Conservation (phyloP, 2,797 vertebrate genomes). For the Fratercula arctica region DNA sequence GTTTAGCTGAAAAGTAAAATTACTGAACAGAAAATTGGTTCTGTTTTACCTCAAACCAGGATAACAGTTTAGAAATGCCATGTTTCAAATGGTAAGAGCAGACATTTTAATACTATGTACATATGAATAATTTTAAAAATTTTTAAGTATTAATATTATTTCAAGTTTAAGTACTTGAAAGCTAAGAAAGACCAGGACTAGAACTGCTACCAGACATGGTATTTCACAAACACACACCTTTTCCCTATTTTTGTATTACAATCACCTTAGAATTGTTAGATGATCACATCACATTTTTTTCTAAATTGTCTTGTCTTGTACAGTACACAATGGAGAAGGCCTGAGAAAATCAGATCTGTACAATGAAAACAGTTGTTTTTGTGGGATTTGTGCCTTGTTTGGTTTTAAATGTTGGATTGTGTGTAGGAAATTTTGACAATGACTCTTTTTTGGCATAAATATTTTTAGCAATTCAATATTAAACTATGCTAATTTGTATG, state of each 20-base stretch:
- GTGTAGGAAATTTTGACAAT: constrained; percentile 47
- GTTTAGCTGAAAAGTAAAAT: background rate
- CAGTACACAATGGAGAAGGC: background rate
- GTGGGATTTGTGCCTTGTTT: constrained; percentile 22
- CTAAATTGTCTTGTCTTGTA: background rate
- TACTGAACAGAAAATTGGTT: background rate
- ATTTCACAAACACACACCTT: background rate
- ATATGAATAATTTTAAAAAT: background rate
- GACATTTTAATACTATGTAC: background rate
- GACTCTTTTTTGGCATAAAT: background rate
- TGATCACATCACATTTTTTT: background rate
- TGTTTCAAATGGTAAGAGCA: background rate
- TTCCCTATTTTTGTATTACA: background rate
- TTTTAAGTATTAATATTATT: background rate
- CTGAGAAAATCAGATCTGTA: background rate
- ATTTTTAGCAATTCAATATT: constrained; percentile 36
- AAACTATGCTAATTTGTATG: constrained; percentile 33
- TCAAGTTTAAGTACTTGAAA: background rate
- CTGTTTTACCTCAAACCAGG: background rate
- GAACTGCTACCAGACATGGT: background rate
- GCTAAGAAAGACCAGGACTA: background rate
- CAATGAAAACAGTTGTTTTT: background rate
- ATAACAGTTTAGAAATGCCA: background rate
- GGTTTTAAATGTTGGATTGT: constrained; percentile 12
- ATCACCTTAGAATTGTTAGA: background rate